Evolutionary conservation across 1,140 invertebrate species (phyloP), one percentile per base, ranked within the genome.

Genomic region (Homarus americanus): DNA sequence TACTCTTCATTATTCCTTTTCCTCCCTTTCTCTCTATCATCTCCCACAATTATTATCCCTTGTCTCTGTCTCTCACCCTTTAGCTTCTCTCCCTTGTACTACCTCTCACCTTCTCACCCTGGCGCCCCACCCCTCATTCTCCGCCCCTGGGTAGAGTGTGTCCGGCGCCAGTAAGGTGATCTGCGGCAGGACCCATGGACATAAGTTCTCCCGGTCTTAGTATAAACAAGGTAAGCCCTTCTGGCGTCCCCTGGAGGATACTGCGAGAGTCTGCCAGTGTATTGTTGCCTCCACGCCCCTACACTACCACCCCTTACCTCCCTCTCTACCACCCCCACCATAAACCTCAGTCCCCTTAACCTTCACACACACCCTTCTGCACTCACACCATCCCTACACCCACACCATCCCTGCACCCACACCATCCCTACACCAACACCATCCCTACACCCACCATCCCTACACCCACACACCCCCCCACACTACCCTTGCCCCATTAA

Each of bases 221-320:
- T 76, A 24, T 76, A 76, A 38, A 76, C 73, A 40, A 40, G 28
- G 63, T 5, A 20, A 32, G 63, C 1, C 63, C 63, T 69, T 49
- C 44, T 69, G n/a, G 0, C n/a, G 24, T 69, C 63, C 63, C 63
- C n/a, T 32, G 5, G 63, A 12, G 63, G 63, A 28, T 32, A 32
- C n/a, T n/a, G n/a, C n/a, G n/a, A n/a, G n/a, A 28, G n/a, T 32
- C n/a, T n/a, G 4, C 63, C 24, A 5, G 4, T 28, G 15, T 69
- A 20, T 69, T 69, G 63, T 69, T 69, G 63, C 63, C n/a, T 69
- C 63, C 63, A 28, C 63, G 28, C 24, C 63, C 53, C 53, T 58
- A n/a, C n/a, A n/a, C n/a, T n/a, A n/a, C 53, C 5, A 5, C 53
- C 63, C 1, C 20, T 28, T 73, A 5, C 36, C 17, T 34, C 20